These are phyloP conservation scores for Acromyrmex echinatior DNA, from an alignment of 1,140 invertebrate genomes.

Conservation along the genomic window DNA sequence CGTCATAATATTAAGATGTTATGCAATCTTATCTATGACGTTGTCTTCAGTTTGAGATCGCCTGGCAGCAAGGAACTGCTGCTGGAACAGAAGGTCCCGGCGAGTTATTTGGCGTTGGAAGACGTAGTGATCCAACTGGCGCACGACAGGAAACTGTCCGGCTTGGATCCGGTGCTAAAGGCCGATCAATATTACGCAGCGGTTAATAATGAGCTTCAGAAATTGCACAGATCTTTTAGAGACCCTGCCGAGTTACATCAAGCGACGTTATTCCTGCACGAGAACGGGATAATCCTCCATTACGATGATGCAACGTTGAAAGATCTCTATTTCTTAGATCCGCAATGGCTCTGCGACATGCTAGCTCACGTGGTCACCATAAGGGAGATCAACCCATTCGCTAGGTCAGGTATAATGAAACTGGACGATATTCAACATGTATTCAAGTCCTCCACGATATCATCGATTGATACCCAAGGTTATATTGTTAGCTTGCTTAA, in stretches of 20 bases:
- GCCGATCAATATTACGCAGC: conserved; percentile 94
- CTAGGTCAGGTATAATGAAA: conserved; percentile 97
- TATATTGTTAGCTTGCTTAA: conserved; percentile 96
- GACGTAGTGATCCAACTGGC: conserved; percentile 95
- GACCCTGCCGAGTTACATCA: conserved; percentile 97
- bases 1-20: conserved; percentile 96
- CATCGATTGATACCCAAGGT: conserved; percentile 89
- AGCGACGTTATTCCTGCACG: conserved; percentile 98
- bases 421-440: conserved; percentile 97
- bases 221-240: conserved; percentile 91
- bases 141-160: conserved; percentile 89
- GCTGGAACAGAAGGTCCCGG: conserved; percentile 97
- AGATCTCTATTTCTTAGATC: conserved; percentile 98
- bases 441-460: conserved; percentile 91
- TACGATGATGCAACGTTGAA: conserved; percentile 98
- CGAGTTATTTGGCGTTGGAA: conserved; percentile 97
- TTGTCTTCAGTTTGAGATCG: conserved; percentile 96
- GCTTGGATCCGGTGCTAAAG: conserved; percentile 95
- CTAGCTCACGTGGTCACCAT: conserved; percentile 98
- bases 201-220: conserved; percentile 91
- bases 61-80: conserved; percentile 96
- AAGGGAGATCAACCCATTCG: conserved; percentile 98
- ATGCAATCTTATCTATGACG: conserved; percentile 97
- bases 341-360: conserved; percentile 99
- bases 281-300: conserved; percentile 98